A percentile compares a stretch with the other conserved stretches of the same genome.
Evolutionary conservation across 2,113 vertebrate species (phyloP).

Genomic region (Delphinus delphis): DNA sequence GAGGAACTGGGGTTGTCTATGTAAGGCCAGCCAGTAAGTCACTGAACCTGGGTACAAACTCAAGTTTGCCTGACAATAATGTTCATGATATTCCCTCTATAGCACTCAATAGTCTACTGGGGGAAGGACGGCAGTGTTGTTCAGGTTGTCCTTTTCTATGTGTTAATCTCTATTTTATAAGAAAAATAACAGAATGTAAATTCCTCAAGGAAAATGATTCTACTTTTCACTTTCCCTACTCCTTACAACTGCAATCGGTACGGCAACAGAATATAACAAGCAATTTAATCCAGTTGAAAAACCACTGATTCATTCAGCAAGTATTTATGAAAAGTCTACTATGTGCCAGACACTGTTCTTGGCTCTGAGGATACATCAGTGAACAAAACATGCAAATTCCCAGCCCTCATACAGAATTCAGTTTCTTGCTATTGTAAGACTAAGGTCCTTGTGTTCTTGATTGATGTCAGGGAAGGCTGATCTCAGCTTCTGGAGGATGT

Average conservation of each 20-base stretch:
- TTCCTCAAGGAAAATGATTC: neutral
- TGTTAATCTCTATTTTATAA: neutral
- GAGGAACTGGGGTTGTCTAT: neutral
- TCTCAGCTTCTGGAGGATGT: neutral
- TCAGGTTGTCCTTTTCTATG: neutral
- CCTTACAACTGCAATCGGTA: neutral
- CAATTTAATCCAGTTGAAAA: neutral
- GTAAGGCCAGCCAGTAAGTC: neutral
- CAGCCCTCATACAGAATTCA: neutral
- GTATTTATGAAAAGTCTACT: conserved; percentile 5
- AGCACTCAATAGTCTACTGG: neutral
- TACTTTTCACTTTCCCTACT: neutral
- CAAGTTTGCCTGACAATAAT: neutral
- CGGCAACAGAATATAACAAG: neutral
- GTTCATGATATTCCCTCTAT: neutral
- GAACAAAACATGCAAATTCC: neutral
- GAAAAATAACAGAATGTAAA: neutral
- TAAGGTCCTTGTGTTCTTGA: neutral
- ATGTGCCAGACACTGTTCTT: neutral
- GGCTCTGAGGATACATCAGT: neutral
- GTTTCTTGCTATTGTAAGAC: neutral
- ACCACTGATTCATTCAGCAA: neutral
- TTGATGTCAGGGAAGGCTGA: neutral
- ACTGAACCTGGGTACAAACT: neutral
- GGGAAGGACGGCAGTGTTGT: neutral